Base-by-base conservation (phyloP, 2,888 invertebrate species). In the Andrena camellia region DNA sequence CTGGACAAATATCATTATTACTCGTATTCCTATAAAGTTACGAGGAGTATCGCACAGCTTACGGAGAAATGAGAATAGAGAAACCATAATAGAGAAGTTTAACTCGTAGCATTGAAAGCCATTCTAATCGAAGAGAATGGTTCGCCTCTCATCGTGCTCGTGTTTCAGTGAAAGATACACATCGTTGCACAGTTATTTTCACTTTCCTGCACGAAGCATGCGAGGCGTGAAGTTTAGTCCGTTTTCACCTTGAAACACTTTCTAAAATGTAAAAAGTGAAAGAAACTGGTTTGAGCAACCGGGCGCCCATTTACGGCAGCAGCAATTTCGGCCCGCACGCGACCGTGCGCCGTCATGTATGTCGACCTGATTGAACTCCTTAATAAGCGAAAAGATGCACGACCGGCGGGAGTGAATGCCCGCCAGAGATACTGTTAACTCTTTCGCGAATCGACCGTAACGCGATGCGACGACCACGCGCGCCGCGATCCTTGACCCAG, bases 401-500 rank as follows among this genome's bases (percentile, higher is more conserved):
- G 35, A 17, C 31, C 17, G 5, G 31, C 3, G 42, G 33, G 10
- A 62, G 63, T 77, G 68, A 83, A 78, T 57, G 71, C 13, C 50
- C 10, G 50, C 26, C 35, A 52, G 13, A 78, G 33, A 54, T 69
- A 42, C 52, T 57, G 31, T 76, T 29, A 33, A 50, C 42, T 72
- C 63, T 68, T 8, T 5, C 26, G 8, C 23, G 8, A 17, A 42
- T 42, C 42, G 1, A 31, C 35, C 20, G 48, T 68, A 33, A 35
- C 72, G 52, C 64, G 42, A 60, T 33, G 42, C 0, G 2, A 50
- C 0, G 2, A 2, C 35, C 57, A 74, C n/a, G 35, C 50, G 10
- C 33, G 8, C 63, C 20, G 17, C 17, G 29, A 66, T 85, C 82
- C 87, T 87, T 85, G 87, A 77, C 87, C 82, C 7, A 87, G 48